phyloP scores from a whole-genome alignment of 1,140 invertebrate genomes.

The Polyergus mexicanus region DNA sequence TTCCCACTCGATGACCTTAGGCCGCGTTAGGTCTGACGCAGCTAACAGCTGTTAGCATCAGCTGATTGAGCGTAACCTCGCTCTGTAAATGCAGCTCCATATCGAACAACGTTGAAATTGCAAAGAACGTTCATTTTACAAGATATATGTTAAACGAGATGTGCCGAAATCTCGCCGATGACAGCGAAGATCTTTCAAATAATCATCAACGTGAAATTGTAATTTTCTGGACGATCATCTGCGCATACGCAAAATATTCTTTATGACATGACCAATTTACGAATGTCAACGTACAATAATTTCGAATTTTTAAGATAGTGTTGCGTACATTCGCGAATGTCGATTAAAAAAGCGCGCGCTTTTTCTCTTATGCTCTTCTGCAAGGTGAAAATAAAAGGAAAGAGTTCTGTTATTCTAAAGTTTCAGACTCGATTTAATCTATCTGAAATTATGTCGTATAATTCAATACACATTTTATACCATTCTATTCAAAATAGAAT shows the following conservation, averaged over 20 bases:
- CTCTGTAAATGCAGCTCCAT: neutral
- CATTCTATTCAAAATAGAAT: too few relatives aligned
- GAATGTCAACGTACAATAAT: neutral
- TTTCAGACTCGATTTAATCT: neutral
- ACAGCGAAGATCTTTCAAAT: neutral
- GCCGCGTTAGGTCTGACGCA: neutral
- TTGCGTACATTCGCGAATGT: neutral
- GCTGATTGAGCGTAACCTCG: slow-evolving; percentile 20
- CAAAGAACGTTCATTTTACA: neutral
- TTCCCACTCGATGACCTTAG: slow-evolving; percentile 20
- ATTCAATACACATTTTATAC: neutral
- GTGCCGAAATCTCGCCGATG: too few relatives aligned
- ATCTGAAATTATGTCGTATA: slow-evolving; percentile 11
- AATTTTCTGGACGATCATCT: neutral
- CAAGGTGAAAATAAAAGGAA: neutral
- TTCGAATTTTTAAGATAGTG: neutral
- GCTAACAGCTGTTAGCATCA: neutral
- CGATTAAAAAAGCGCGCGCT: neutral
- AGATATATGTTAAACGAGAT: neutral
- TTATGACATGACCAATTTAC: neutral
- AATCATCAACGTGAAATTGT: neutral
- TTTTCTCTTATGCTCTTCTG: neutral
- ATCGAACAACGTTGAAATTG: neutral
- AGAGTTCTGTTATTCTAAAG: neutral
- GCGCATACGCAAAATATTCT: slow-evolving; percentile 20